Base-by-base conservation (phyloP, 1,140 invertebrate genomes). In the Sarcophaga peregrina region DNA sequence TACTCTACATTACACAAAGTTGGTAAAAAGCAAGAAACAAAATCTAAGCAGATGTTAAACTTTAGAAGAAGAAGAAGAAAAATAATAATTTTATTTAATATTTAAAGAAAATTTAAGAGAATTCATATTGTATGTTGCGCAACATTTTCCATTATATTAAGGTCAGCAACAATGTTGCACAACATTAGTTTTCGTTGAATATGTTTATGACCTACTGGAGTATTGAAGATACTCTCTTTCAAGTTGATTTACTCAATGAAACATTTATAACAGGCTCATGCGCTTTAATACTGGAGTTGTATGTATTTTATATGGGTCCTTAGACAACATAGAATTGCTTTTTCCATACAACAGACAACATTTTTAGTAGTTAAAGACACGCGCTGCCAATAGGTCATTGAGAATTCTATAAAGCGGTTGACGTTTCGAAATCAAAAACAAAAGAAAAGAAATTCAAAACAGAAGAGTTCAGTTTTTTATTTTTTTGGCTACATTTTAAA, bases 301-400 rank as follows among this genome's bases (percentile, higher is more conserved):
- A n/a, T 68, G 13, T 52, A 25, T 68, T 17, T 37, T 4, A 37
- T 37, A 37, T 37, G 25, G 25, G 62, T 68, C 72, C 17, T 47
- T 25, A 25, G 54, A 46, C 83, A 81, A 75, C 52, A 84, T 80
- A 74, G 68, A 82, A 73, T 74, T 82, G 25, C 75, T 73, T 84
- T 62, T 83, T 68, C 50, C 52, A 54, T 13, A 13, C 17, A 15
- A n/a, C n/a, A 47, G 17, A 17, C 80, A 75, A 82, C 82, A 82
- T 82, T 81, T 83, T 84, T 80, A 84, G 83, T 84, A 47, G 75
- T 50, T 78, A 17, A 45, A 50, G 58, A 82, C 74, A 82, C 82
- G 83, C 74, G 83, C 81, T 78, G 13, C 45, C 46, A 58, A 81
- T 52, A 82, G 83, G 83, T 82, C 83, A 82, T 81, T 82, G 50